Evolutionary conservation across 2,888 invertebrate species (phyloP), one percentile per base, ranked within the genome.

Genomic region (Temnothorax rugatulus): DNA sequence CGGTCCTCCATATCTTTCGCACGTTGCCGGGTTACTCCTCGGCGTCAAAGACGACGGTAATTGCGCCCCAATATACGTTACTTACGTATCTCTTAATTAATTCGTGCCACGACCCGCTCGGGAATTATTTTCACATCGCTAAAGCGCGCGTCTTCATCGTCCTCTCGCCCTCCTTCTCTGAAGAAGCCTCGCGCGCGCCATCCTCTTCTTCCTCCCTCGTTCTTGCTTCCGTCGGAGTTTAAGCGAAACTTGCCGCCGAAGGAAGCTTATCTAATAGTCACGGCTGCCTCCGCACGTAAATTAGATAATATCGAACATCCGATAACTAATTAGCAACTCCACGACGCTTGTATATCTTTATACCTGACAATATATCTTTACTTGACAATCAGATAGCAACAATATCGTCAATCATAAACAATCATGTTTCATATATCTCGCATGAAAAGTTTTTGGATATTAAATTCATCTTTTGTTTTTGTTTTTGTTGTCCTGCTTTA

Each of bases 41-140:
- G 82, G 76, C 86, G 86, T 90, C 91, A 89, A 91, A 91, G 90
- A 90, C 87, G 88, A 79, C 86, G 52, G 88, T 88, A 91, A 91
- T 91, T 88, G 86, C 91, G 85, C 90, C 88, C 90, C 88, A 84
- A 89, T 90, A 84, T 84, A 87, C 79, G 91, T 90, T 88, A 91
- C 91, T 91, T 91, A 87, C 86, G 89, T 90, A 86, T 91, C 89
- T 91, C 91, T 91, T 91, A 91, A 91, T 91, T 91, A 91, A 89
- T 91, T 91, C 90, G 88, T 87, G 88, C 85, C 87, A 89, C 90
- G 90, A 82, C 84, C 89, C 88, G 73, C 84, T 76, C 86, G 79
- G 87, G 89, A 91, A 91, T 91, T 91, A 91, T 87, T 91, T 91
- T 86, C 91, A 88, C 91, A 91, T 91, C 91, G 88, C 85, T 86